phyloP scores from a whole-genome alignment of 1,140 invertebrate genomes.

The Tetramorium parvispinum region DNA sequence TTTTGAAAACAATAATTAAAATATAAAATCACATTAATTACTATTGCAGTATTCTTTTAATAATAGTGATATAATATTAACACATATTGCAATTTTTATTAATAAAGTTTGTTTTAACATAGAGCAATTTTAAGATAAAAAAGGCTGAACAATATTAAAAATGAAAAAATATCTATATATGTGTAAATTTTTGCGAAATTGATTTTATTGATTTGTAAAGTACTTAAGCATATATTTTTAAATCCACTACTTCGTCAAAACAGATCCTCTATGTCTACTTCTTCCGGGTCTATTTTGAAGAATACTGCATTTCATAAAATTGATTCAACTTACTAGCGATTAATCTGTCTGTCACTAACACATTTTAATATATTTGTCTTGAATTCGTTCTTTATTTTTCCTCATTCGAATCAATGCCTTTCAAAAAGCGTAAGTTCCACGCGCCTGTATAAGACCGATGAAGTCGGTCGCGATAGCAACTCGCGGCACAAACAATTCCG shows the following conservation, averaged over 20 bases:
- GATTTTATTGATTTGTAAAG: not conserved
- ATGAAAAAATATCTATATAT: not conserved
- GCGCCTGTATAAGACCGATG: conserved; percentile 21
- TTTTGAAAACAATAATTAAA: not conserved
- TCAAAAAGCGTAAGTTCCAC: not conserved
- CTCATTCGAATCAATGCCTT: conserved; percentile 42
- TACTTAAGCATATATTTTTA: not conserved
- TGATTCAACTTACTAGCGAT: not conserved
- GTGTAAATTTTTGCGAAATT: not conserved
- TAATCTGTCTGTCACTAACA: not conserved
- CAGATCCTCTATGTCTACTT: not conserved
- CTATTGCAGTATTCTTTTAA: not conserved
- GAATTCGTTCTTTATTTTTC: not conserved
- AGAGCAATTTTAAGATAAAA: not conserved
- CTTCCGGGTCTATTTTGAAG: not conserved
- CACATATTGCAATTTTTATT: not conserved
- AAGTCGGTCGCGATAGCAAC: conserved; percentile 55
- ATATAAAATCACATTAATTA: not conserved
- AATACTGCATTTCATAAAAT: not conserved
- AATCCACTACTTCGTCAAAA: not conserved
- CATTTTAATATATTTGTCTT: not conserved
- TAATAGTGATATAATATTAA: conserved; percentile 22
- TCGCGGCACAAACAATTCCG: conserved; percentile 45
- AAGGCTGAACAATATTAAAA: not conserved
- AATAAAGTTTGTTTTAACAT: not conserved